Evolutionary conservation across 2,888 invertebrate genomes (phyloP), one percentile per base, ranked within the genome.

Genomic region (Ellobium chinense): DNA sequence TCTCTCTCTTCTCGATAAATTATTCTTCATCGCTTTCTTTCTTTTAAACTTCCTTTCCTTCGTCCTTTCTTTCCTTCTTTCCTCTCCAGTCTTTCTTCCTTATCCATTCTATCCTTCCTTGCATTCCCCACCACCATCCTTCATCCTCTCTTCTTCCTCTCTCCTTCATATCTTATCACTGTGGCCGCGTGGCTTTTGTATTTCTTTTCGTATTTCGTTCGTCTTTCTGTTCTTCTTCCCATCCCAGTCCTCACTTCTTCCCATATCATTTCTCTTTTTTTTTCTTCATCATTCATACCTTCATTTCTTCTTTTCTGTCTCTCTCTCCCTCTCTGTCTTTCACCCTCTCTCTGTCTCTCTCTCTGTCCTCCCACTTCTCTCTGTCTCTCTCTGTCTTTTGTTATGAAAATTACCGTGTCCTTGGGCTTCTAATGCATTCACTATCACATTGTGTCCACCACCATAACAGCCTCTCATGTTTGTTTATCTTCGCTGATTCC

Each of bases 211-310:
- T 18, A 27, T 29, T 27, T 5, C 2, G 5, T 27, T 18, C 18
- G 14, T 12, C 66, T 66, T 37, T 66, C 34, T 34, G 36, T 66
- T n/a, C 27, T 7, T 37, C 34, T 66, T 29, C n/a, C 54, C 1
- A 27, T 70, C 70, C n/a, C 12, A 14, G 7, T 37, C 2, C 12
- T n/a, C 39, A 1, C 37, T 36, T 46, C 21, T 29, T 63, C 46
- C 24, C 75, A 39, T 24, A 46, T 65, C 39, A 9, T 75, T 46
- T 46, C 46, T 75, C 63, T 46, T 5, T 36, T 65, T 46, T 18
- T 63, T 46, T 63, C 24, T 31, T 31, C 63, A 18, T 14, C 46
- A 46, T 31, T 31, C 34, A 46, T 31, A n/a, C 9, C 34, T 34
- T 54, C 31, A 56, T 37, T 27, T 27, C 58, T 31, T 37, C 12